Conservation (phyloP, 1,140 invertebrate genomes). For the Pogonomyrmex californicus region DNA sequence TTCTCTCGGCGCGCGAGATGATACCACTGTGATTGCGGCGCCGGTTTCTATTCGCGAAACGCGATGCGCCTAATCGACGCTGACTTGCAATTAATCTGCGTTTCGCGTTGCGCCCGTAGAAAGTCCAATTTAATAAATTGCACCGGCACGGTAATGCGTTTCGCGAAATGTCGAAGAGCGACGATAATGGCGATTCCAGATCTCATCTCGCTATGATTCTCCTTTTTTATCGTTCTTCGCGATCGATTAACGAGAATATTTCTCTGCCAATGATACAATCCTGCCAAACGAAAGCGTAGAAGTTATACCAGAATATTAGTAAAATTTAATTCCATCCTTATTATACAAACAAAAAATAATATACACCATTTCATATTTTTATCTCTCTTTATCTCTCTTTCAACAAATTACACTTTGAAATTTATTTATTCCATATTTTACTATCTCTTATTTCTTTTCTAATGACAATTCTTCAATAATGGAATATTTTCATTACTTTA, state of each 20-base stretch:
- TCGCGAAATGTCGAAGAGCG: constrained; percentile 30
- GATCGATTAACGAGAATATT: constrained; percentile 16
- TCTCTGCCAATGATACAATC: not conserved
- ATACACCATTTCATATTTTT: not conserved
- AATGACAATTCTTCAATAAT: not conserved
- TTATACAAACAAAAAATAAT: not conserved
- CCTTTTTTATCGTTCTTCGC: not conserved
- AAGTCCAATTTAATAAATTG: constrained; percentile 61
- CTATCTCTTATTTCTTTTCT: not conserved
- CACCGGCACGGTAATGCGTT: constrained; percentile 23
- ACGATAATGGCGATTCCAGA: constrained; percentile 37
- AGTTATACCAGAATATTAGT: not conserved
- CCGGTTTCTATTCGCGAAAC: constrained; percentile 50
- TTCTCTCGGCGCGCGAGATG: constrained; percentile 34
- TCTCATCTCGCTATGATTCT: constrained; percentile 7
- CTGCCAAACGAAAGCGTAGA: not conserved
- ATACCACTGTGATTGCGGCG: constrained; percentile 53
- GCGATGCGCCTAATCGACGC: constrained; percentile 60
- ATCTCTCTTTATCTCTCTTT: not conserved
- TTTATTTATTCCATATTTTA: not conserved
- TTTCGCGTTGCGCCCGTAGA: constrained; percentile 41
- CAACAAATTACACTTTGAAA: not conserved
- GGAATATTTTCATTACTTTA: not conserved
- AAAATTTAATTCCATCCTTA: constrained; percentile 5
- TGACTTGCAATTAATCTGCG: constrained; percentile 62